Evolutionary conservation across 2,113 vertebrate genomes (phyloP), one percentile per base, ranked within the genome.

Genomic region (Monopterus albus): DNA sequence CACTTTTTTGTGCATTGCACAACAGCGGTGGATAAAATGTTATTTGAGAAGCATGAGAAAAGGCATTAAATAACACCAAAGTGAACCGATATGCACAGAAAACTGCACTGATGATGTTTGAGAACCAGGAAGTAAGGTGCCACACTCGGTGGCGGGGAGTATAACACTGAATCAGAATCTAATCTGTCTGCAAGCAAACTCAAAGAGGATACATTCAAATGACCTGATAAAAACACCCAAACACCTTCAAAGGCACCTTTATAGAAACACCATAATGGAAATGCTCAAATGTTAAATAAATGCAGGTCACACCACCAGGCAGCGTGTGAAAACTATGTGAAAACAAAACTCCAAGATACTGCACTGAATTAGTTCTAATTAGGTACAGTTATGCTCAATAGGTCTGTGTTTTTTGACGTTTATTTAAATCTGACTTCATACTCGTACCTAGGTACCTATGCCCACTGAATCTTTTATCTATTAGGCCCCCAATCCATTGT

Each of bases 391-490:
- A 12, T 2, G 0, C 58, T 14, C 6, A 40, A 53, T 50, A 36
- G n/a, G 18, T 17, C 29, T 43, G 17, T n/a, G 11, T 7, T 43
- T 28, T n/a, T n/a, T n/a, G n/a, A n/a, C n/a, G n/a, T n/a, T n/a
- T n/a, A n/a, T n/a, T n/a, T n/a, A n/a, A n/a, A n/a, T n/a, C n/a
- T n/a, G n/a, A 56, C 18, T 42, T 66, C 35, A 68, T 38, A 35
- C 25, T 38, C 39, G 17, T 12, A 28, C 18, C 15, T 69, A 62
- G 50, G 25, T 18, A 23, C 21, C 26, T 31, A 17, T 35, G 58
- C 21, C 15, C 8, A 8, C 9, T 26, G 28, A 20, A 69, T 73
- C 20, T 91, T 93, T 94, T 91, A 51, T 90, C 92, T 47, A 5
- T 60, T 3, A 1, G 38, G 61, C 43, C 7, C 21, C 36, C 43